Evolutionary conservation across 2,888 invertebrate genomes (phyloP).

Genomic region (Neoaliturus tenellus): DNA sequence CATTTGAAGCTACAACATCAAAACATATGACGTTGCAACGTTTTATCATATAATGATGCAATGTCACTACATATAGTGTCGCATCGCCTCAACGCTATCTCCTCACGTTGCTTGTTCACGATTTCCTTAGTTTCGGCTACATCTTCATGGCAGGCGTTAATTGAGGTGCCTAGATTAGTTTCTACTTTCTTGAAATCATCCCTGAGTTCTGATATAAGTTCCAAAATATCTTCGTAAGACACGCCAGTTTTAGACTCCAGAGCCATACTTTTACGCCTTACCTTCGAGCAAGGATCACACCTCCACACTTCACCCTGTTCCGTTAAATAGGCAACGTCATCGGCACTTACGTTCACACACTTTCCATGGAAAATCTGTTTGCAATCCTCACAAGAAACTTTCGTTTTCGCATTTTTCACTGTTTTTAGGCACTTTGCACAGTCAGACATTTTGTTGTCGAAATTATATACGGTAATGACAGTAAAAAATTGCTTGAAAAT

Average conservation of each 20-base stretch:
- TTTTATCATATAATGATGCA: no score
- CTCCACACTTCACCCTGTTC: constrained; percentile 23
- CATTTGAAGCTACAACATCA: no score
- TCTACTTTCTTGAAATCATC: background rate
- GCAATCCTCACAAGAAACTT: constrained; percentile 14
- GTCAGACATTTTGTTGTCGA: background rate
- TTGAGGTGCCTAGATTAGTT: background rate
- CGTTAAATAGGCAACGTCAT: background rate
- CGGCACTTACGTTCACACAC: background rate
- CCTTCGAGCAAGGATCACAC: constrained; percentile 1
- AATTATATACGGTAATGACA: no score
- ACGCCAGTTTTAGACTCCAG: constrained; percentile 13
- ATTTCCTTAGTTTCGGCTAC: background rate
- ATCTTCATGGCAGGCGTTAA: constrained; percentile 8
- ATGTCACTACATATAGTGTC: no score
- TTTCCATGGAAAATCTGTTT: background rate
- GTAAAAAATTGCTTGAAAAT: no score
- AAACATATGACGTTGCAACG: no score
- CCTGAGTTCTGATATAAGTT: background rate
- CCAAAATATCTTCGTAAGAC: background rate
- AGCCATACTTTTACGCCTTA: constrained; percentile 7
- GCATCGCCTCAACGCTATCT: no score
- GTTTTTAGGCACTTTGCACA: constrained; percentile 9
- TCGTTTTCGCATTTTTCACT: background rate
- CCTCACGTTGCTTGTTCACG: background rate